Evolutionary conservation across 2,888 invertebrate genomes (phyloP).

Genomic region (Eumacrocentrus americanus): DNA sequence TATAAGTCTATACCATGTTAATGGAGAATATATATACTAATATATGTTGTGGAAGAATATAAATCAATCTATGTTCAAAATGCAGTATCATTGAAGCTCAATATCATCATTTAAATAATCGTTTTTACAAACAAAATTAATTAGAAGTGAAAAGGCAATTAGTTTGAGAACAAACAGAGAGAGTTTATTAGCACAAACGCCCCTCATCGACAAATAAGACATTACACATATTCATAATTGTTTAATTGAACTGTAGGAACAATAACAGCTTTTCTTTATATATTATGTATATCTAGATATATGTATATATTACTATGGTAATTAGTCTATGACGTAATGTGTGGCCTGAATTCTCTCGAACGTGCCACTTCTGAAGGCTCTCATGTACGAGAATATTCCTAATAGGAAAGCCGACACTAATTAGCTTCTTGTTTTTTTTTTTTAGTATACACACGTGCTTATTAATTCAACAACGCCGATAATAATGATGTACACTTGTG

Average conservation of each 20-base stretch:
- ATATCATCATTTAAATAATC: background rate
- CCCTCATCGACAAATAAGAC: constrained; percentile 10
- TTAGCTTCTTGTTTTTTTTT: background rate
- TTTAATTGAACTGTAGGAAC: background rate
- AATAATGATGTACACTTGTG: background rate
- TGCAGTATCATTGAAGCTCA: constrained; percentile 15
- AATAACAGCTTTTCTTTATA: constrained; percentile 5
- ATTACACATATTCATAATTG: too few species aligned
- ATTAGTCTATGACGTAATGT: too few species aligned
- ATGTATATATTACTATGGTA: too few species aligned
- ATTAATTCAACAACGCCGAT: constrained; percentile 4
- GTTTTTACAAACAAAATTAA: too few species aligned
- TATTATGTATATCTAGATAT: constrained; percentile 1
- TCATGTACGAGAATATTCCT: background rate
- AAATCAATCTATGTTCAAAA: constrained; percentile 59
- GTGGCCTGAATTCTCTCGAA: background rate
- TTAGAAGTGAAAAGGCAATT: too few species aligned
- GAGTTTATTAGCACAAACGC: constrained; percentile 16
- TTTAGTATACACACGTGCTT: background rate
- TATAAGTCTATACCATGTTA: constrained; percentile 59
- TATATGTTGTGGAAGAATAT: constrained; percentile 59
- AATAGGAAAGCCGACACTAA: background rate
- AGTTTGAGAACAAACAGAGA: background rate
- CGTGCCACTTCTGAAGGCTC: background rate
- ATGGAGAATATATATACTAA: constrained; percentile 46